Base-by-base conservation (phyloP, 2,888 invertebrate genomes). In the Perithous albicinctus region DNA sequence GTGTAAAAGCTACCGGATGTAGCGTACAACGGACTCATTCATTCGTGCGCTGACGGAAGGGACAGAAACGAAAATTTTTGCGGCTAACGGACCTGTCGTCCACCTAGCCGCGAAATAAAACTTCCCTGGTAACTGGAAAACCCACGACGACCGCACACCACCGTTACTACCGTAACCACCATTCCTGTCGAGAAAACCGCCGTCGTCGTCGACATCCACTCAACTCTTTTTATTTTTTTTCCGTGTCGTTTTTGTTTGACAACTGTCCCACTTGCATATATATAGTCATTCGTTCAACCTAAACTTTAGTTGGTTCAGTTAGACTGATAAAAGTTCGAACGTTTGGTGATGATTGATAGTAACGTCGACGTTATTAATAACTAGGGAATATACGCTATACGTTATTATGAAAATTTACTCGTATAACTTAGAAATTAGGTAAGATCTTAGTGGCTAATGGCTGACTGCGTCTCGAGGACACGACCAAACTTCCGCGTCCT, bases 81-180 rank as follows among this genome's bases (percentile, higher is more conserved):
- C 35, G 70, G 73, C 63, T 63, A 76, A 79, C 79, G 29, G 46
- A 69, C 56, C 67, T 64, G 75, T 74, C 70, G 78, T 51, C 59
- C 56, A 26, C 46, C 56, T 51, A 51, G 73, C 70, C 63, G 54
- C 67, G 29, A 79, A 72, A 84, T 84, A 81, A 81, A 81, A 81
- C 26, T 76, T 54, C n/a, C 51, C 35, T 41, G 61, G 74, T 67
- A 67, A 63, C 73, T 32, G 70, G 75, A 38, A 18, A 38, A 35
- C 29, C 54, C 35, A 51, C 41, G 41, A 66, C 56, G 59, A 59
- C 64, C 8, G 61, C 54, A 46, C 18, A 38, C 18, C 63, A 35
- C 46, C 20, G 54, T 51, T 41, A 46, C 66, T 7, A 38, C 38
- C 38, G 54, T 23, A 35, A 18, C 23, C 46, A 43, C 41, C n/a